Evolutionary conservation across 1,140 invertebrate genomes (phyloP), one percentile per base, ranked within the genome.

Genomic region (Hyles euphorbiae): DNA sequence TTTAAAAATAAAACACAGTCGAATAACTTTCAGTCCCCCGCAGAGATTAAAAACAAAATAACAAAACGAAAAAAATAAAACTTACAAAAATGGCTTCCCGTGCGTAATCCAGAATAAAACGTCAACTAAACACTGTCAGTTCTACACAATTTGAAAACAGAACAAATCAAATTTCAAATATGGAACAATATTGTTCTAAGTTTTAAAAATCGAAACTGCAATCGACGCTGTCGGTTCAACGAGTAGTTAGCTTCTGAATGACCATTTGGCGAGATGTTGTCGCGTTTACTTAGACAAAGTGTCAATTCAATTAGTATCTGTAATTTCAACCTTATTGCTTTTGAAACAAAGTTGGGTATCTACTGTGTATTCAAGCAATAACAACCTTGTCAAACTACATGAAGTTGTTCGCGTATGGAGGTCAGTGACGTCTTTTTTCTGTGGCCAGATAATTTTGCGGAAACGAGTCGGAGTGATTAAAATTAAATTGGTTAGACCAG

Each of bases 351-450:
- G 8, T 8, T 52, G 7, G 34, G 34, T 9, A 8, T 52, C 2
- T n/a, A 10, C 48, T 32, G 33, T n/a, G 3, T 12, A 40, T 40
- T 40, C 1, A 40, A 5, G 4, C 5, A 40, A 40, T 8, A 40
- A 40, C 36, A 40, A 40, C 50, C 34, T 52, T 52, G 50, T 52
- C 50, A 52, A 52, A 52, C 50, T 34, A 51, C n/a, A 34, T 34
- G 12, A 34, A 34, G 47, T 58, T 65, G 69, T 78, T 69, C 54
- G 61, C 67, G 57, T 77, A 82, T 82, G 82, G 78, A 82, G 83
- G 83, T 87, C 83, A 87, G 70, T 83, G 83, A 84, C 83, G 78
- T 81, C 74, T 79, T 83, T 83, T 82, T 81, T 80, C 63, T 74
- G 71, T 67, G 68, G 65, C 49, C 58, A 73, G 70, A 65, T 70